A percentile compares a stretch with the other conserved stretches of the same genome.
Evolutionary conservation across 2,113 vertebrate species (phyloP).

Genomic region (Sorex araneus): DNA sequence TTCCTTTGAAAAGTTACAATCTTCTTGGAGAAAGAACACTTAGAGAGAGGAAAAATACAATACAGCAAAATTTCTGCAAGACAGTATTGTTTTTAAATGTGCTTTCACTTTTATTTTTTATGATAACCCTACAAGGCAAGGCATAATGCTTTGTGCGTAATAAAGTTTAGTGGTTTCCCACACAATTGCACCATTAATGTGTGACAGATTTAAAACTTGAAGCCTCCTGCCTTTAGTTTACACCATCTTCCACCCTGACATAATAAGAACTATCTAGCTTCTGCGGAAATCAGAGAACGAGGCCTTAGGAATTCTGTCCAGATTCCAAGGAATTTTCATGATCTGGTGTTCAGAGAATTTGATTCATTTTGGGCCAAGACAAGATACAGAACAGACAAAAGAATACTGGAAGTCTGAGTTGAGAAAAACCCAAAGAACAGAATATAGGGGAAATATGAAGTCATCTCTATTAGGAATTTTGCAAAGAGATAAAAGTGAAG

Average conservation of each 20-base stretch:
- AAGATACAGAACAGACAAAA: background rate
- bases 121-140: slow-evolving; percentile 19
- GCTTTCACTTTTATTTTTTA: background rate
- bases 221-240: background rate
- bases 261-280: background rate
- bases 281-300: background rate
- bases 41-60: background rate
- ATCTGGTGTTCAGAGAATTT: background rate
- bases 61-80: background rate
- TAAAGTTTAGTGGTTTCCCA: slow-evolving; percentile 1
- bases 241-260: background rate
- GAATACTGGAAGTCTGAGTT: background rate
- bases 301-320: background rate
- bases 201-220: background rate
- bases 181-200: background rate
- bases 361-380: background rate
- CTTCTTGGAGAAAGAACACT: background rate
- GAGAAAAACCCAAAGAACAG: background rate
- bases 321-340: background rate
- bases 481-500: background rate
- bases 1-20: background rate
- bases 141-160: slow-evolving; percentile 24
- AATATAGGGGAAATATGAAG: background rate
- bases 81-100: background rate
- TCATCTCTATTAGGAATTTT: background rate